Conservation (phyloP, 2,888 invertebrate species). For the Heliconius cydno region DNA sequence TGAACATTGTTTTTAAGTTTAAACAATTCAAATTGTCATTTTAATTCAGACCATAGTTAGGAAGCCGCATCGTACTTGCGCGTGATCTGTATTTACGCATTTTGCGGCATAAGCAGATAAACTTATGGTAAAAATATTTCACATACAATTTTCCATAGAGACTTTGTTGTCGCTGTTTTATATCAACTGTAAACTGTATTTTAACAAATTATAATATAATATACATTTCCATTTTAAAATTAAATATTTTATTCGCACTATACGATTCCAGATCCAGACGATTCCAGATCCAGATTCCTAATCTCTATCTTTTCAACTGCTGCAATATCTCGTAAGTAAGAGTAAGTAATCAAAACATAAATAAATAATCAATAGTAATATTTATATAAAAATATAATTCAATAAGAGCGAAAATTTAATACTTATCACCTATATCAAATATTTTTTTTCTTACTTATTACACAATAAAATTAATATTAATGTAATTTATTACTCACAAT, state of each 20-base stretch:
- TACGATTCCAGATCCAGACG: background rate
- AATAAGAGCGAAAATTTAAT: too few species aligned
- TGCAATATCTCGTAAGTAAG: background rate
- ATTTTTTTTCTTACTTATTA: background rate
- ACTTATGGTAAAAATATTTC: background rate
- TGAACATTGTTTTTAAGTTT: background rate
- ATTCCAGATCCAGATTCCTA: background rate
- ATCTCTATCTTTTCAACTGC: background rate
- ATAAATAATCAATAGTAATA: background rate
- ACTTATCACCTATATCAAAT: too few species aligned
- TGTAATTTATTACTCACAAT: background rate
- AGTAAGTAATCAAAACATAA: background rate
- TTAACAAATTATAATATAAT: too few species aligned
- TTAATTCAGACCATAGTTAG: background rate
- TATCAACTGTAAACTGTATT: background rate
- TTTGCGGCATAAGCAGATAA: background rate
- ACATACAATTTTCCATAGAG: background rate
- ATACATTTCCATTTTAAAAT: too few species aligned
- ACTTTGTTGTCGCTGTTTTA: background rate
- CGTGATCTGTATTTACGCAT: conserved; percentile 14
- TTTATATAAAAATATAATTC: background rate
- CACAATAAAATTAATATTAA: background rate
- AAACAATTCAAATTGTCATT: background rate
- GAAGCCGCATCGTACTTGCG: background rate
- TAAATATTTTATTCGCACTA: too few species aligned